Conservation (phyloP, 2,888 invertebrate species). For the Dromius quadrimaculatus region DNA sequence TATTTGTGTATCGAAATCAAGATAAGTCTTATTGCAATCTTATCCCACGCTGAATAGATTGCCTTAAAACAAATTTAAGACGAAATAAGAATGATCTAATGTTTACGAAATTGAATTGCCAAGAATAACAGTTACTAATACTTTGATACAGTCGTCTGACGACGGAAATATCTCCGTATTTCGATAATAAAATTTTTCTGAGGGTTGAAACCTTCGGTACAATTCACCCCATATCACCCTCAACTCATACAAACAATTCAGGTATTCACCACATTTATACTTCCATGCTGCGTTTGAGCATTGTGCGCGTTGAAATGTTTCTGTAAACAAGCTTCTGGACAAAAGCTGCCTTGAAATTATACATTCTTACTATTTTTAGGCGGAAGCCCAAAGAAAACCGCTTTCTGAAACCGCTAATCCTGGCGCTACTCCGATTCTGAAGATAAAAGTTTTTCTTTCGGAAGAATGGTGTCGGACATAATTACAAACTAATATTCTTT, state of each 20-base stretch:
- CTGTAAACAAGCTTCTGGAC: slow-evolving; percentile 38
- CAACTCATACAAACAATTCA: slow-evolving; percentile 10
- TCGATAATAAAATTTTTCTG: too few relatives aligned
- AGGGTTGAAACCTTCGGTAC: too few relatives aligned
- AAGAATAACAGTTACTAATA: too few relatives aligned
- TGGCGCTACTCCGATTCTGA: slow-evolving; percentile 17
- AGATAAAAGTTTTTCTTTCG: slow-evolving; percentile 5
- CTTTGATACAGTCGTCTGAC: too few relatives aligned
- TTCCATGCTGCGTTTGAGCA: slow-evolving; percentile 1
- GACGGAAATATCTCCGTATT: too few relatives aligned
- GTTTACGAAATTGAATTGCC: too few relatives aligned
- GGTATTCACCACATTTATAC: not conserved
- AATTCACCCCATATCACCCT: not conserved
- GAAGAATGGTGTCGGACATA: slow-evolving; percentile 18
- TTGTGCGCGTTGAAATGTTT: slow-evolving; percentile 46
- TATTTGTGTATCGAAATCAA: too few relatives aligned
- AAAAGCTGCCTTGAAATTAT: slow-evolving; percentile 28
- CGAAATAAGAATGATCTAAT: too few relatives aligned
- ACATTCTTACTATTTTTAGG: slow-evolving; percentile 14
- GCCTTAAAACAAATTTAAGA: too few relatives aligned
- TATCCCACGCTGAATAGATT: too few relatives aligned
- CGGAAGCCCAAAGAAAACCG: slow-evolving; percentile 32
- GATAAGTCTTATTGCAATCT: too few relatives aligned
- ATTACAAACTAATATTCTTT: slow-evolving; percentile 11
- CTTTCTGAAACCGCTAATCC: slow-evolving; percentile 54